Evolutionary conservation across 2,888 invertebrate genomes (phyloP), one percentile per base, ranked within the genome.

Genomic region (Unio delphinus): DNA sequence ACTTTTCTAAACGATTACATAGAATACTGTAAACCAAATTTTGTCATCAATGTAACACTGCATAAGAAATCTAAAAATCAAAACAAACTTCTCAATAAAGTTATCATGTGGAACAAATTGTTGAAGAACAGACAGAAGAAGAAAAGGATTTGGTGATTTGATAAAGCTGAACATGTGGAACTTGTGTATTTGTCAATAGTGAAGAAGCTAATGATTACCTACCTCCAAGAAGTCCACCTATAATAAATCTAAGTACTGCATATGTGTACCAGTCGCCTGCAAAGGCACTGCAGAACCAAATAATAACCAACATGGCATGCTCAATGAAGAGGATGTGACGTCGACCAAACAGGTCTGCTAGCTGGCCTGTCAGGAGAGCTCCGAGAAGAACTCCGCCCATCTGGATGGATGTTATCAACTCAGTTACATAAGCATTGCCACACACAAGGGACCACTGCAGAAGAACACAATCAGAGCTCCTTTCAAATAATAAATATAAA

Each of bases 351-450:
- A 80, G 75, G 71, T 89, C 89, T 0, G 87, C 88, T 54, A 88
- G 69, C 73, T 88, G 88, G 17, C 89, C 89, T 20, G 85, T 83
- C 26, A 86, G 57, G 15, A 85, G 68, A 17, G 87, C 88, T 0
- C 89, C 89, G 20, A 86, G 59, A 30, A 88, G 75, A 2, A 88
- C 86, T 7, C 89, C 89, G 54, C 78, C 79, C 87, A 89, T 88
- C 80, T 88, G 88, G 55, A 87, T 72, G 6, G 87, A 86, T 26
- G 86, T 87, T 28, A 88, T 86, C n/a, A 79, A 79, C 56, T 80
- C 81, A 11, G 82, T 76, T 23, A 86, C 69, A 58, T 79, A 81
- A 28, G 74, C 75, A 34, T 75, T 69, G 64, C 82, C 80, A 75
- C 89, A 88, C 0, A 87, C 72, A 34, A 89, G 80, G 65, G 81